Percentiles rank a stretch among this genome's conserved stretches.
Evolutionary conservation across 2,888 invertebrate species (phyloP).

Genomic region (Brachypterus glaber): DNA sequence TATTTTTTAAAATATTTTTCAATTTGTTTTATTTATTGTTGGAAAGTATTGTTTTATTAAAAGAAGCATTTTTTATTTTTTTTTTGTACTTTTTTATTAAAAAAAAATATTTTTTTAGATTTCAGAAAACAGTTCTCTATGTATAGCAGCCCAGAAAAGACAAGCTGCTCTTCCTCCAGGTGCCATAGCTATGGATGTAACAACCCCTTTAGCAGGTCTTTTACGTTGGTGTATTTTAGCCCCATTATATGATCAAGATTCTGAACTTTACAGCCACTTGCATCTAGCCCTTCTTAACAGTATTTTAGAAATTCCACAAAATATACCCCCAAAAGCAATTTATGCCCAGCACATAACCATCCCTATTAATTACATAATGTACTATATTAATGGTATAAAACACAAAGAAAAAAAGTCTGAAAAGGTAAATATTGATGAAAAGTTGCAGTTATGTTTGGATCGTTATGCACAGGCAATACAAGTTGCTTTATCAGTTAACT

Average conservation of each 20-base stretch:
- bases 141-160: constrained; percentile 57
- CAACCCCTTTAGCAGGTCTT: constrained; percentile 73
- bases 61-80: not conserved
- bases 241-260: constrained; percentile 45
- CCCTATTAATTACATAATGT: constrained; percentile 25
- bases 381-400: constrained; percentile 24
- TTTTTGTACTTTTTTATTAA: constrained; percentile 7
- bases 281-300: constrained; percentile 60
- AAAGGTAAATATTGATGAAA: constrained; percentile 23
- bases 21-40: constrained; percentile 7
- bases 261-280: constrained; percentile 52
- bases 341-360: constrained; percentile 51
- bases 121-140: constrained; percentile 54
- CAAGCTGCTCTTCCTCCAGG: constrained; percentile 62
- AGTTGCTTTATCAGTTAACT: constrained; percentile 66
- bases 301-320: constrained; percentile 46
- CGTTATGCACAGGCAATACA: constrained; percentile 77
- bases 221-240: constrained; percentile 67
- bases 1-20: not conserved
- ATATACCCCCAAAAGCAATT: constrained; percentile 51
- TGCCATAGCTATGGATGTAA: constrained; percentile 75
- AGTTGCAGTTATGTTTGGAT: constrained; percentile 56
- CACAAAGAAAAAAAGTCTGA: constrained; percentile 21
- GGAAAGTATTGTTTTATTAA: no score
- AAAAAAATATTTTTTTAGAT: constrained; percentile 38